Evolutionary conservation across 2,888 invertebrate genomes (phyloP), one percentile per base, ranked within the genome.

Genomic region (Drosophila pegasa): DNA sequence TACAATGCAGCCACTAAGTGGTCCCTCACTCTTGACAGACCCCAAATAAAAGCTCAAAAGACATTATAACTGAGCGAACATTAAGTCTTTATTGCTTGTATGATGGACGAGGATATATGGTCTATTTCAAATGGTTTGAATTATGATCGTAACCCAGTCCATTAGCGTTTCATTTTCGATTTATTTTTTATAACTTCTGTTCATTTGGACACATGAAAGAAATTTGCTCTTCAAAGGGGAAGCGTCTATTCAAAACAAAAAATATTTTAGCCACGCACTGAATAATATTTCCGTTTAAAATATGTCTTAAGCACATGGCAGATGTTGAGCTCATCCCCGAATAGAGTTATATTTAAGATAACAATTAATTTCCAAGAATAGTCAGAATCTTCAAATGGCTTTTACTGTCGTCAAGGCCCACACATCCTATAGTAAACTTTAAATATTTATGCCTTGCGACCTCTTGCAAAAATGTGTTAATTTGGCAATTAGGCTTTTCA

Each of bases 1-100:
- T 66, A 68, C 55, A 48, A 56, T 68, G 71, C 69, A 48, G 48
- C 51, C 58, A 51, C 62, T 47, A 50, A 68, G 41, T 63, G 62
- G 41, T 40, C 48, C 31, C 25, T 60, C 38, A 52, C 40, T 16
- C 58, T 62, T 51, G 55, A 52, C 41, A 22, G 31, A 22, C 10
- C 22, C 5, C 5, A 31, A n/a, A n/a, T 22, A 18, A 45, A 45
- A 25, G 12, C 41, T 6, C 41, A 14, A 22, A 41, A 45, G 27
- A 27, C 10, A 45, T 10, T 16, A 10, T 45, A 16, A 10, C 16
- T 27, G 45, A 45, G 16, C 7, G 45, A 27, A 12, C 16, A 29
- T 18, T 45, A 1, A 3, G 1, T 16, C 9, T 45, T 16, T 12
- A 45, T 45, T 18, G 7, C 29, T 12, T 12, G 12, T 29, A 18